Percentiles rank a stretch among this genome's conserved stretches.
phyloP scores from a whole-genome alignment of 2,888 invertebrate species.

The Notodonta ziczac region DNA sequence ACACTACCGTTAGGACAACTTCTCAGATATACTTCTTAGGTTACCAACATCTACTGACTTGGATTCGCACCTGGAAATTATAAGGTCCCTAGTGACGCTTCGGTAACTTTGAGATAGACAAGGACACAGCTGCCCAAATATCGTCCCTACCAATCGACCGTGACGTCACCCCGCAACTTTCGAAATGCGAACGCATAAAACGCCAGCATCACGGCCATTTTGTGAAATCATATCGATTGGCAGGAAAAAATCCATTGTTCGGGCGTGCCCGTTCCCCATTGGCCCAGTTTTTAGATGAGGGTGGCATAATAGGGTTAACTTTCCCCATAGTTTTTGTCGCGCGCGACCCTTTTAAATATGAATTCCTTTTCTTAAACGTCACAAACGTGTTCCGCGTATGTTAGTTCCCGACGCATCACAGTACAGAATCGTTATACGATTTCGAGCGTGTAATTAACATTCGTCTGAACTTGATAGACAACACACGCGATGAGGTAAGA shows the following conservation, averaged over 20 bases:
- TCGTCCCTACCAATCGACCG: slow-evolving; percentile 35
- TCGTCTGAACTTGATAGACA: slow-evolving; percentile 14
- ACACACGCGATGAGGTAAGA: slow-evolving; percentile 34
- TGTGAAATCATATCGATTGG: slow-evolving; percentile 79
- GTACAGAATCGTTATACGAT: slow-evolving; percentile 11
- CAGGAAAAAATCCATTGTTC: slow-evolving; percentile 78
- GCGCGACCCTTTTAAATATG: slow-evolving; percentile 65
- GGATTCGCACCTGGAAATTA: too few relatives aligned
- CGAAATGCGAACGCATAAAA: slow-evolving; percentile 39
- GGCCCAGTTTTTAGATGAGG: slow-evolving; percentile 80
- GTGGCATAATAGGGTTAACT: slow-evolving; percentile 70
- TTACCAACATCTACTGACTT: too few relatives aligned
- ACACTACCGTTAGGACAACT: too few relatives aligned
- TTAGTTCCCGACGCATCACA: neutral
- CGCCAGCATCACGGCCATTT: slow-evolving; percentile 65
- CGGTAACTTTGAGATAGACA: too few relatives aligned
- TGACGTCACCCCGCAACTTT: slow-evolving; percentile 41
- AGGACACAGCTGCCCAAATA: slow-evolving; percentile 4
- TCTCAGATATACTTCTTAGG: too few relatives aligned
- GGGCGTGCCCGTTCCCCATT: slow-evolving; percentile 69
- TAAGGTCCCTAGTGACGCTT: too few relatives aligned
- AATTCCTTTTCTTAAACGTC: slow-evolving; percentile 56
- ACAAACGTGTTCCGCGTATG: slow-evolving; percentile 40
- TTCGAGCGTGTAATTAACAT: slow-evolving; percentile 37
- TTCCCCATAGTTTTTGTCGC: slow-evolving; percentile 68